A percentile compares a stretch with the other conserved stretches of the same genome.
Evolutionary conservation across 2,797 vertebrate genomes (phyloP).

Genomic region (Psittacula echo): DNA sequence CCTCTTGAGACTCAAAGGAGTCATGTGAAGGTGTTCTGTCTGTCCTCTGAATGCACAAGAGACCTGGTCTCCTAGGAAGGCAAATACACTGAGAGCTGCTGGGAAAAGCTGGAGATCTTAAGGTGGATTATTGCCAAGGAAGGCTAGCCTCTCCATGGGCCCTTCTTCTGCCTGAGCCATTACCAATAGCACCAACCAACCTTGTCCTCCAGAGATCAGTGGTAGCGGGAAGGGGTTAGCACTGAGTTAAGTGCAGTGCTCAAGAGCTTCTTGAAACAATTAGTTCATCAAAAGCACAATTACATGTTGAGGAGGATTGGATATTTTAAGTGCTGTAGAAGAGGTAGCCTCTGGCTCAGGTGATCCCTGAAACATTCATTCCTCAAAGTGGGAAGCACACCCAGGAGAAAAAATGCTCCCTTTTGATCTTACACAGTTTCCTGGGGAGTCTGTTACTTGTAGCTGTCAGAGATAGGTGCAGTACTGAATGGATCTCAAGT

Average conservation of each 20-base stretch:
- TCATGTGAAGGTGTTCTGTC: rapidly evolving
- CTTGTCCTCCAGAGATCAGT: not conserved
- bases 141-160: not conserved
- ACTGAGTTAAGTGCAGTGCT: not conserved
- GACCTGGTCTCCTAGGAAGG: not conserved
- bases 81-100: not conserved
- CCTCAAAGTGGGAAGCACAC: not conserved
- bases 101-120: not conserved
- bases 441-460: not conserved
- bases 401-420: not conserved
- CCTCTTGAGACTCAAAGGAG: not conserved
- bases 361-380: not conserved
- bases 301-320: not conserved
- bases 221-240: not conserved
- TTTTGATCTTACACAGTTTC: not conserved
- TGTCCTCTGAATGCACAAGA: not conserved
- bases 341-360: not conserved
- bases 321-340: not conserved
- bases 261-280: not conserved
- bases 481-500: not conserved
- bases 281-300: not conserved
- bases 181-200: not conserved
- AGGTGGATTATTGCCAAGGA: not conserved
- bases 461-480: not conserved
- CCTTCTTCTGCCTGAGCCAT: not conserved